Base-by-base conservation (phyloP, 2,797 vertebrate species). In the Streptopelia turtur region DNA sequence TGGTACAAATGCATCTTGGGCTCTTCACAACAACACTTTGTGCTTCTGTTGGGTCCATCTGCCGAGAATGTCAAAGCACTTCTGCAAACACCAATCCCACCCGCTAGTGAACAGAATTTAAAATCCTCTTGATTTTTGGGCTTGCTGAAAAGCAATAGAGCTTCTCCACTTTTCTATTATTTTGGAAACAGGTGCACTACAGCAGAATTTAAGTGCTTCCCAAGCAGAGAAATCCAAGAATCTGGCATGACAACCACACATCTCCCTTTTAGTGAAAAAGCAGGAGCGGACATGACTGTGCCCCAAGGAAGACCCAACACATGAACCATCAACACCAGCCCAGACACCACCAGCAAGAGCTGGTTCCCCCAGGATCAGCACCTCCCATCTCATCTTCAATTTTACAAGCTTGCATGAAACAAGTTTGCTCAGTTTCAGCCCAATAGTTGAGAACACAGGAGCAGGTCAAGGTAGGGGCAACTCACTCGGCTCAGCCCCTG, bases 111-210 rank as follows among this genome's bases (percentile, higher is more conserved):
- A 63, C 56, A 78, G 39, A 56, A 49, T 49, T 49, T 11, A 49
- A 60, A 33, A 15, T 10, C 27, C 17, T 20, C 4, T 4, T 17
- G 53, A 30, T 65, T 53, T 68, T 9, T 16, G 41, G 30, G 57
- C 41, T 89, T 23, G 17, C n/a, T 81, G 79, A 45, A 71, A 81
- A 78, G 39, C 39, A 84, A 43, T 3, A 41, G 41, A 55, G 18
- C 17, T 74, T 47, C 72, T 60, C 68, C 31, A 2, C 10, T 39
- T 75, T 25, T 43, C n/a, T 3, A 0, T 43, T 2, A 10, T 5
- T 65, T 81, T 13, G 4, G 33, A 47, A 83, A 31, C 3, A 0
- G 0, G 4, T 13, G 59, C 55, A 27, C 15, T 15, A 3, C 0
- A 1, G 41, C n/a, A 64, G 39, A 63, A 74, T 17, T 33, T 25